Evolutionary conservation across 2,113 vertebrate species (phyloP).

Genomic region (Stercorarius parasiticus): DNA sequence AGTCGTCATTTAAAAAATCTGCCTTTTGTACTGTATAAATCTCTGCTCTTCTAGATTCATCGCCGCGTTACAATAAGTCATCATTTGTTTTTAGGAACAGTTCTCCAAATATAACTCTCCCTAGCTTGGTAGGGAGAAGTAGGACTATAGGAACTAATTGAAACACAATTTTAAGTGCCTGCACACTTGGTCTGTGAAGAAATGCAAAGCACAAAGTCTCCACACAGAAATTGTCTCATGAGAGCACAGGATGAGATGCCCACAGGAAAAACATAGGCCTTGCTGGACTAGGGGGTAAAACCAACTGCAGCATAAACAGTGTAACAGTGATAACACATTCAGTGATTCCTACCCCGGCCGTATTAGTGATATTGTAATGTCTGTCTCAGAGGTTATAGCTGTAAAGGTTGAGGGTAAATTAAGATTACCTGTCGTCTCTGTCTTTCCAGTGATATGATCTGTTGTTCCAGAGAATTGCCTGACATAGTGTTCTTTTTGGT

Average conservation of each 20-base stretch:
- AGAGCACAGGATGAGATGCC: not conserved
- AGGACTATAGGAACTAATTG: not conserved
- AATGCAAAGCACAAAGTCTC: not conserved
- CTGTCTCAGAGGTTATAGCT: not conserved
- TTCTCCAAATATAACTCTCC: not conserved
- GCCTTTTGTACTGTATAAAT: not conserved
- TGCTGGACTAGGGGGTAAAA: not conserved
- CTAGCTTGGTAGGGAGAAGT: not conserved
- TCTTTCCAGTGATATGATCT: conserved; percentile 70
- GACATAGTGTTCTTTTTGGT: conserved; percentile 44
- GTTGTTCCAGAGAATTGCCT: conserved; percentile 41
- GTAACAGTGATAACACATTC: not conserved
- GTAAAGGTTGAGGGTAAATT: not conserved
- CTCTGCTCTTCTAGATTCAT: not conserved
- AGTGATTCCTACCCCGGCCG: not conserved
- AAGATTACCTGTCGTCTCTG: conserved; percentile 74
- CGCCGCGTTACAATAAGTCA: accelerated
- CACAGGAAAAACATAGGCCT: not conserved
- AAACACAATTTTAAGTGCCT: not conserved
- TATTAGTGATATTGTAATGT: not conserved
- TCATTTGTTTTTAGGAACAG: not conserved
- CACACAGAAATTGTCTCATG: not conserved
- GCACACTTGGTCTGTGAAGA: not conserved
- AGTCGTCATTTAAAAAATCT: not conserved
- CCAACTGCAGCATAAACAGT: not conserved